phyloP scores from a whole-genome alignment of 2,113 vertebrate genomes.

The Passer domesticus region DNA sequence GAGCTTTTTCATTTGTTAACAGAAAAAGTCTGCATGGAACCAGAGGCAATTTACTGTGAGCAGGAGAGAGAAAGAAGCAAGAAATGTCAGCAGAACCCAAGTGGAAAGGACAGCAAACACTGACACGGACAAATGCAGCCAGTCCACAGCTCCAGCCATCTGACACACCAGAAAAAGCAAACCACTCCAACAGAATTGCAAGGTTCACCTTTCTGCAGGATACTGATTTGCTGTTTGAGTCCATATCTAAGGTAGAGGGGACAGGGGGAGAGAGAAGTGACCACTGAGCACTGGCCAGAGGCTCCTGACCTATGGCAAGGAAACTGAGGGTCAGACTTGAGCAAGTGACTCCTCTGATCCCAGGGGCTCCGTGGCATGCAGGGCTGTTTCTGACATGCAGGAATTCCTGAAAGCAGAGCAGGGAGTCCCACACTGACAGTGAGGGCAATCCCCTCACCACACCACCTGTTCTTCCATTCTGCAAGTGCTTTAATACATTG shows the following conservation, averaged over 20 bases:
- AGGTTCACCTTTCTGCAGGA: not conserved
- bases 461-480: not conserved
- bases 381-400: not conserved
- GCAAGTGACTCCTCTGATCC: not conserved
- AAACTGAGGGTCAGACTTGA: not conserved
- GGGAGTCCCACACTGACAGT: not conserved
- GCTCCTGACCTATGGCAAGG: not conserved
- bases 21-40: not conserved
- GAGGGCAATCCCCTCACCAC: not conserved
- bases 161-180: not conserved
- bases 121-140: not conserved
- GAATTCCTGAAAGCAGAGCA: not conserved
- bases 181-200: accelerated
- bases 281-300: not conserved
- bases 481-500: not conserved
- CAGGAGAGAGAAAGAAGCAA: not conserved
- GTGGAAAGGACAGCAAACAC: not conserved
- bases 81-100: not conserved
- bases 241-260: not conserved
- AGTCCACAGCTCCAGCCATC: not conserved
- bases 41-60: not conserved
- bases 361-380: accelerated
- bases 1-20: not conserved
- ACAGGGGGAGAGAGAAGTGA: not conserved
- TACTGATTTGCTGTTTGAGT: not conserved